A percentile compares a stretch with the other conserved stretches of the same genome.
These are phyloP conservation scores for Riparia riparia DNA, from an alignment of 2,113 vertebrate species.

Conservation along the genomic window DNA sequence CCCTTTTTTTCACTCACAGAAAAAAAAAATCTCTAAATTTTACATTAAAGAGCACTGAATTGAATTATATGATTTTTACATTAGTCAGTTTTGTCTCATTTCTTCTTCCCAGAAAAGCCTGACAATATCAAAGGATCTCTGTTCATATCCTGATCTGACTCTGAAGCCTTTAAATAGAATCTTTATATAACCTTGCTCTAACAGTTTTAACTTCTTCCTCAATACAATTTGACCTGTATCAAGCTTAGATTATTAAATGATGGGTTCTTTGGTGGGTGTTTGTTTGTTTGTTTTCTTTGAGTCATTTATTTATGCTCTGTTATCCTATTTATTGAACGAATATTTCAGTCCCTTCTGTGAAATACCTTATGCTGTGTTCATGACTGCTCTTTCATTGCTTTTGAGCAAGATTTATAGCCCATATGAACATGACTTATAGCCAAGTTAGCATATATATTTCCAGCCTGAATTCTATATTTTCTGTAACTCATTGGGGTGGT, in stretches of 20 bases:
- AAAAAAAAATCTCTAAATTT: not conserved
- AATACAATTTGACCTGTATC: not conserved
- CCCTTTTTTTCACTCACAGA: not conserved
- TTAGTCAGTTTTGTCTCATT: not conserved
- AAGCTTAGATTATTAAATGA: not conserved
- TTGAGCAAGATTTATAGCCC: not conserved
- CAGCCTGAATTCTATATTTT: not conserved
- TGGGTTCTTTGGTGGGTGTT: not conserved
- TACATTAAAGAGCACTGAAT: not conserved
- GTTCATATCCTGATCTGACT: not conserved
- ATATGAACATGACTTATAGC: not conserved
- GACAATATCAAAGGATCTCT: not conserved
- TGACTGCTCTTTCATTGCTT: not conserved
- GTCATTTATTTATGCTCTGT: not conserved
- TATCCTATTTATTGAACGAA: not conserved
- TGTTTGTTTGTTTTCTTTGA: not conserved
- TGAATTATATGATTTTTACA: not conserved
- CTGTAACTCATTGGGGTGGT: accelerated
- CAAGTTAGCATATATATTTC: not conserved
- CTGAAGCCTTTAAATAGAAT: not conserved
- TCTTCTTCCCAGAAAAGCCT: not conserved
- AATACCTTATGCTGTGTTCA: not conserved
- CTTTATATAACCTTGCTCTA: not conserved
- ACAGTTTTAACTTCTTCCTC: not conserved
- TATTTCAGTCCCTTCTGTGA: not conserved